Conservation (phyloP, 1,140 invertebrate genomes). For the Metopolophium dirhodum region DNA sequence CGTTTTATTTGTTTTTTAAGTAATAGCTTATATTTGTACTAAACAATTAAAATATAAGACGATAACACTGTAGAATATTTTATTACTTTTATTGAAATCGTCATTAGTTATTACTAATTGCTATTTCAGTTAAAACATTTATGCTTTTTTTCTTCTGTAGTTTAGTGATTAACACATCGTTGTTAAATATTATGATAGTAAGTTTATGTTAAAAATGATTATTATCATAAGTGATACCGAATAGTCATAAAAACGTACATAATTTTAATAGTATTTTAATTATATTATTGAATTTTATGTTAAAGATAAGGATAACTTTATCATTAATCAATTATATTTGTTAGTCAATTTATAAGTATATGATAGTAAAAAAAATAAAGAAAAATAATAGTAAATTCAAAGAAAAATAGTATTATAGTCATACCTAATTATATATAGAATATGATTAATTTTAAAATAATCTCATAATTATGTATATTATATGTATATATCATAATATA, state of each 20-base stretch:
- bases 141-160: background rate
- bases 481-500: too few species aligned
- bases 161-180: background rate
- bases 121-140: background rate
- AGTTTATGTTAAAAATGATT: background rate
- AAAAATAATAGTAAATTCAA: background rate
- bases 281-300: background rate
- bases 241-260: background rate
- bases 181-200: background rate
- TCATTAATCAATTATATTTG: background rate
- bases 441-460: background rate
- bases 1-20: slow-evolving; percentile 4
- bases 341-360: slow-evolving; percentile 7
- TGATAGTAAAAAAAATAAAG: too few species aligned
- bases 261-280: slow-evolving; percentile 13
- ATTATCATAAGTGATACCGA: background rate
- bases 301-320: slow-evolving; percentile 36
- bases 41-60: background rate
- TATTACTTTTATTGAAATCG: background rate
- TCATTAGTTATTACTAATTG: background rate
- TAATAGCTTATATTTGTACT: background rate
- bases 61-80: background rate
- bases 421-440: background rate
- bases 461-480: background rate
- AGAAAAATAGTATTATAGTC: background rate